These are phyloP conservation scores for Sylvia atricapilla DNA, from an alignment of 2,113 vertebrate genomes.

Conservation along the genomic window DNA sequence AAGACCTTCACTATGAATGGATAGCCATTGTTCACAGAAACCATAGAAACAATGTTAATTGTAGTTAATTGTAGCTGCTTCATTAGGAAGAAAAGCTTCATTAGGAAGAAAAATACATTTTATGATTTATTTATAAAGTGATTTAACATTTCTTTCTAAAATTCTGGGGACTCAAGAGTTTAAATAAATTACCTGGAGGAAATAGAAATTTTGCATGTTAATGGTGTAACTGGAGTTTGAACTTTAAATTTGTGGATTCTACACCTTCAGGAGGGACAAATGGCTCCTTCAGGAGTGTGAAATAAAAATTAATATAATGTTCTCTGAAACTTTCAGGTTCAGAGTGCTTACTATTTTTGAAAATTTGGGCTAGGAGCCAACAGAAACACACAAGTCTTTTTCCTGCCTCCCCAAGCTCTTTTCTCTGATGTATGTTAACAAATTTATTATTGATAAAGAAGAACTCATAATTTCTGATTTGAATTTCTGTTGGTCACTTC, in stretches of 20 bases:
- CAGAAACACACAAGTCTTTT: not conserved
- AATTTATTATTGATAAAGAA: not conserved
- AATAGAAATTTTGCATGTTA: not conserved
- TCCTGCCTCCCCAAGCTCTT: not conserved
- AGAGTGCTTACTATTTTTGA: not conserved
- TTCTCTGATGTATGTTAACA: not conserved
- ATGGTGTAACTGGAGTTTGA: not conserved
- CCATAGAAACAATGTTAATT: not conserved
- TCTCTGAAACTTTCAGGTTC: not conserved
- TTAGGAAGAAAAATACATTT: not conserved
- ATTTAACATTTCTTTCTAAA: not conserved
- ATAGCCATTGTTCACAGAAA: slow-evolving; percentile 44
- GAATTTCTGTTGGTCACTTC: not conserved
- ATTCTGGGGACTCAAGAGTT: not conserved
- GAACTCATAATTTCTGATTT: not conserved
- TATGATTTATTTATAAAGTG: rapidly evolving
- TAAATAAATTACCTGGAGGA: not conserved
- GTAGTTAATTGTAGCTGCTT: slow-evolving; percentile 59
- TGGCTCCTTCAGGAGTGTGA: not conserved
- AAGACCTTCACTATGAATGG: slow-evolving; percentile 12
- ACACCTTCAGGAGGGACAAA: not conserved
- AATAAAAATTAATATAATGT: not conserved
- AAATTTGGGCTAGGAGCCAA: not conserved
- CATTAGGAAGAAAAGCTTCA: not conserved
- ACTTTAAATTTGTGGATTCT: not conserved